Evolutionary conservation across 2,113 vertebrate genomes (phyloP).

Genomic region (Hemiscyllium ocellatum): DNA sequence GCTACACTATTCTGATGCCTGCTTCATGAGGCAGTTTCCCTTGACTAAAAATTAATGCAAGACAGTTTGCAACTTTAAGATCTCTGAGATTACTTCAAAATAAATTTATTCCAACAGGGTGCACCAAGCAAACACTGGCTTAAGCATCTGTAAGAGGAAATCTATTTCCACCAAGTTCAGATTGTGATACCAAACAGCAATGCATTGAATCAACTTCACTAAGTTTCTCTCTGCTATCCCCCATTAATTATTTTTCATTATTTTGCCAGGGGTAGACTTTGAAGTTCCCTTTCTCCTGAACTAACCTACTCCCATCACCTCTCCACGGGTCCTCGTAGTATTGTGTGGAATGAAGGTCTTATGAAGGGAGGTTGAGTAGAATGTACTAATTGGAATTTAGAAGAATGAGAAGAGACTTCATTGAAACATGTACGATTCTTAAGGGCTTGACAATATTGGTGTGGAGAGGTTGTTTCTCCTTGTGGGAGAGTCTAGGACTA

Average conservation of each 20-base stretch:
- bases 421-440: too few species aligned
- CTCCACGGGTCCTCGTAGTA: too few species aligned
- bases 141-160: background rate
- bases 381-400: too few species aligned
- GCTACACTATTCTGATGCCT: background rate
- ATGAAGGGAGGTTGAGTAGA: too few species aligned
- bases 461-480: too few species aligned
- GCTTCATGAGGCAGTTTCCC: background rate
- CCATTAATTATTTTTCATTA: background rate
- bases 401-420: too few species aligned
- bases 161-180: background rate
- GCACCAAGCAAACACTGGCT: background rate
- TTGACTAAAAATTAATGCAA: background rate
- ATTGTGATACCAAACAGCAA: background rate
- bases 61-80: background rate
- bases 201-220: background rate
- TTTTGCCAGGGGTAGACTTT: background rate
- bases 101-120: background rate
- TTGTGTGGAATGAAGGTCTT: too few species aligned
- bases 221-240: background rate
- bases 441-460: too few species aligned
- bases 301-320: too few species aligned
- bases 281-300: background rate
- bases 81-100: background rate
- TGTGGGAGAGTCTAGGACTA: too few species aligned